Evolutionary conservation across 2,113 vertebrate species (phyloP).

Genomic region (Rhombomys opimus): DNA sequence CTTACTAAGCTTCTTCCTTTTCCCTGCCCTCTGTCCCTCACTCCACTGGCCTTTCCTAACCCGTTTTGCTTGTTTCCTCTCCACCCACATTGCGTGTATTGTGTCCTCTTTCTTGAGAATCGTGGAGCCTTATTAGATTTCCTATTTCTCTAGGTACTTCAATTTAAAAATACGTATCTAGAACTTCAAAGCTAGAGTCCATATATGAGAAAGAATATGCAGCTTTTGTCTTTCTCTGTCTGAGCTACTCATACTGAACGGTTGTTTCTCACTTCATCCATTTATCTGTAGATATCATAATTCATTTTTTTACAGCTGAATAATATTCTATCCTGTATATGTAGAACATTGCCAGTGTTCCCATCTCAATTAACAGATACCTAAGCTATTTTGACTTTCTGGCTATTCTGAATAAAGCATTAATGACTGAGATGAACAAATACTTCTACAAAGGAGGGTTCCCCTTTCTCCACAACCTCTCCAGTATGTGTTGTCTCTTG

Average conservation of each 20-base stretch:
- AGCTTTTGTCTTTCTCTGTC: not conserved
- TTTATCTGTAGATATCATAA: not conserved
- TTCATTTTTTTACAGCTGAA: not conserved
- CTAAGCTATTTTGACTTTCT: not conserved
- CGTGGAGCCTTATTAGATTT: too few relatives aligned
- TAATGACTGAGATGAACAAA: too few relatives aligned
- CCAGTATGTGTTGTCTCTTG: too few relatives aligned
- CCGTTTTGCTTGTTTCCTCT: not conserved
- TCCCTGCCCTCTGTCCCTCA: too few relatives aligned
- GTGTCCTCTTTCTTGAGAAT: not conserved
- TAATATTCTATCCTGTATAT: not conserved
- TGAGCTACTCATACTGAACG: too few relatives aligned
- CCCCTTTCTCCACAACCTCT: too few relatives aligned
- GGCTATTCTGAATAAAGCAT: not conserved
- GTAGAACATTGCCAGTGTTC: too few relatives aligned
- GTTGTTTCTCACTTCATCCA: not conserved
- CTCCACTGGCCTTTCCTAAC: not conserved
- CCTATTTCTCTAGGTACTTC: not conserved
- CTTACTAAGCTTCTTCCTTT: not conserved
- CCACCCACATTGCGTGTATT: not conserved
- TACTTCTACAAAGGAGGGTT: too few relatives aligned
- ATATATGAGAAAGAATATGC: not conserved
- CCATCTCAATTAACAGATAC: too few relatives aligned
- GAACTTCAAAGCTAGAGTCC: not conserved
- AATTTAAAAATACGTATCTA: not conserved